Evolutionary conservation across 2,113 vertebrate species (phyloP), one percentile per base, ranked within the genome.

Genomic region (Alethe castanea): DNA sequence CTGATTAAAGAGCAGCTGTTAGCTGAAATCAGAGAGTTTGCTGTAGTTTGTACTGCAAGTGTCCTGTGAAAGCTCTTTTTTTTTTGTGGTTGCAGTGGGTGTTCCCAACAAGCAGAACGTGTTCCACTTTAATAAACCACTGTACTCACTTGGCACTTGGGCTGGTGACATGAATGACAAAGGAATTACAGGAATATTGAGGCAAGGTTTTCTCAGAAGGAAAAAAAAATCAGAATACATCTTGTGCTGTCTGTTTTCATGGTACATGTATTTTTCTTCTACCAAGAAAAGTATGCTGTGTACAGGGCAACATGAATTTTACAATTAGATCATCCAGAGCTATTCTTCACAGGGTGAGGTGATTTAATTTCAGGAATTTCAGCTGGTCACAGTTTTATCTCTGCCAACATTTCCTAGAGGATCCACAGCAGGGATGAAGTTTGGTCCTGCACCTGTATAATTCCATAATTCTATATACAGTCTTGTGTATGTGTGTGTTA

Each of bases 1-100:
- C 90, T 89, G 47, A 92, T 95, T 61, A 70, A 86, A 86, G 72
- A 90, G 64, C 97, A 97, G 97, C 96, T 98, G 97, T 88, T 90
- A 73, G 93, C 94, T 97, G 64, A 97, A 97, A 96, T 97, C 94
- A 79, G 53, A 95, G 83, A 54, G 67, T 81, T 93, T 86, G 42
- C 74, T 81, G 53, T 11, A 36, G 64, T 86, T 81, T 50, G 47
- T 81, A 1, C 62, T 91, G 50, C 42, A 70, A 31, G 14, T 86
- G 45, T 45, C 60, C 65, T 84, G 83, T 88, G 87, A 73, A 86
- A 90, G 19, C 4, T 33, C 73, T 64, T 91, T 72, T 94, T 57
- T 45, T 28, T 52, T 79, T 45, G 74, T 81, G 59, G 11, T 76
- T 82, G 54, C 86, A 61, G 36, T 86, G 7, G 1, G 57, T 82